Conservation (phyloP, 1,140 invertebrate genomes). For the Zaprionus lachaisei region DNA sequence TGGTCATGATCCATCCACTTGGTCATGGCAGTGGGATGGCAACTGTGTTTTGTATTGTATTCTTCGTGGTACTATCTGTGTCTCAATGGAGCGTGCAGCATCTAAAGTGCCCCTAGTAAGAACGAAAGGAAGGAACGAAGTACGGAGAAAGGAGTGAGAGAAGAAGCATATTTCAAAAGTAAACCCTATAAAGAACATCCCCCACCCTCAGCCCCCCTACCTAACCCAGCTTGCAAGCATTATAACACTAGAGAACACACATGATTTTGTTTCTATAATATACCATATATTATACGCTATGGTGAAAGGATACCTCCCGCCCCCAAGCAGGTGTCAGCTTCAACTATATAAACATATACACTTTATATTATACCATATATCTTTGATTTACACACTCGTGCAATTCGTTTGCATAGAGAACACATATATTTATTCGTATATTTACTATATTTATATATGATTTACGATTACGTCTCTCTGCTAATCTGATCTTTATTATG, state of each 20-base stretch:
- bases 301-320: neutral
- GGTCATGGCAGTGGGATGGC: neutral
- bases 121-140: slow-evolving; percentile 34
- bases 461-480: slow-evolving; percentile 19
- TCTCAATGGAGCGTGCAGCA: slow-evolving; percentile 74
- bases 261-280: neutral
- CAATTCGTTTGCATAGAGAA: neutral
- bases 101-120: slow-evolving; percentile 77
- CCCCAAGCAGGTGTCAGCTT: neutral
- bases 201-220: neutral
- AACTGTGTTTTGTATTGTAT: slow-evolving; percentile 54
- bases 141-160: neutral
- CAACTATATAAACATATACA: neutral
- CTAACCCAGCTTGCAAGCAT: slow-evolving; percentile 37
- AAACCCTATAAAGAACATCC: neutral
- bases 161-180: slow-evolving; percentile 8
- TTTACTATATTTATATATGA: slow-evolving; percentile 24
- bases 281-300: neutral
- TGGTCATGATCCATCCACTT: no score
- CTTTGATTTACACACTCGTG: neutral
- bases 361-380: slow-evolving; percentile 12
- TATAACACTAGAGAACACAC: slow-evolving; percentile 6
- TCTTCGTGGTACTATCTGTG: slow-evolving; percentile 80
- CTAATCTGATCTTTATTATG: slow-evolving; percentile 44
- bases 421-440: slow-evolving; percentile 33